Base-by-base conservation (phyloP, 2,113 vertebrate species). In the Camelus dromedarius region DNA sequence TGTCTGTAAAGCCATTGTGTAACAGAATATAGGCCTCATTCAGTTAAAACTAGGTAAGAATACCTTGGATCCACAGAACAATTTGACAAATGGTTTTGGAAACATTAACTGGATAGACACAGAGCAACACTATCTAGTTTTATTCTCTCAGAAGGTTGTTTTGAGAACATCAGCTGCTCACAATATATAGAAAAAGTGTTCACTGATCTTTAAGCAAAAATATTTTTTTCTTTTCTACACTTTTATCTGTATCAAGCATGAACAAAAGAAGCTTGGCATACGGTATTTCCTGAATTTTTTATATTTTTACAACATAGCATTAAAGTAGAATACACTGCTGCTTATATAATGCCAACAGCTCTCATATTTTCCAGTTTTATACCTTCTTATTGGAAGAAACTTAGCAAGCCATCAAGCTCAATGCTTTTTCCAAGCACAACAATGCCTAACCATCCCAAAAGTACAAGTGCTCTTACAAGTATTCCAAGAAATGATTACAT, bases 211-310 rank as follows among this genome's bases (percentile, higher is more conserved):
- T 76, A 76, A 70, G 46, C 67, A 14, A 84, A 96, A 89, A 87
- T 81, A 66, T 79, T 66, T 81, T 73, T 92, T 76, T 67, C 46
- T 90, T 84, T 77, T 81, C 67, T 80, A 77, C 24, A 58, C 18
- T 89, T 92, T 91, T 8, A 87, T 81, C 66, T 94, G 20, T 58
- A 28, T 67, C 70, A 48, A 93, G 8, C 60, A 91, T 79, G 46
- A 96, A 46, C 32, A 88, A 92, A 95, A 91, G 24, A 94, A 92
- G 52, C 28, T 46, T 82, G 54, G 38, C 80, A 91, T 82, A 60
- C 73, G 60, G 42, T 42, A 81, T 35, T 85, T 93, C n/a, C 73
- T 93, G 67, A 91, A 83, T n/a, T 54, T 58, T 82, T 38, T 73
- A 28, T 54, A 89, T 87, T 22, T 85, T 93, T 93, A 76, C 20